Percentiles rank a stretch among this genome's conserved stretches.
Evolutionary conservation across 2,888 invertebrate genomes (phyloP).

Genomic region (Cheilosia variabilis): DNA sequence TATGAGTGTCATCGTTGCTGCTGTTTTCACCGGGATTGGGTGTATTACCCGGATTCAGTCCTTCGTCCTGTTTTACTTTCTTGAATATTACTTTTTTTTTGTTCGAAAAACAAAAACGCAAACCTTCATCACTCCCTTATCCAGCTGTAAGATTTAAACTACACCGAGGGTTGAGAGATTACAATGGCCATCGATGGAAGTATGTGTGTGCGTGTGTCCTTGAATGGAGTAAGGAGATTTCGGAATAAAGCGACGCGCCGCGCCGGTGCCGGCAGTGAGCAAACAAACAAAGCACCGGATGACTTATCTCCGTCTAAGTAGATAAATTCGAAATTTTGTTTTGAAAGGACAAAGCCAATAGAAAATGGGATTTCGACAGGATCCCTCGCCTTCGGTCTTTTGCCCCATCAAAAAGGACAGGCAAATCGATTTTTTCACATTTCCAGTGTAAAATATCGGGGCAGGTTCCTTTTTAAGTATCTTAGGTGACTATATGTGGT

Average conservation of each 20-base stretch:
- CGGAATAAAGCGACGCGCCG: constrained; percentile 18
- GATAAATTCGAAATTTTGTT: constrained; percentile 44
- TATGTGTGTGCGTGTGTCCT: constrained; percentile 5
- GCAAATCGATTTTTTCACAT: neutral
- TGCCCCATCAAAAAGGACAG: no score
- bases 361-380: constrained; percentile 1
- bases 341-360: constrained; percentile 30
- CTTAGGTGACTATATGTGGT: no score
- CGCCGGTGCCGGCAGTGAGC: constrained; percentile 29
- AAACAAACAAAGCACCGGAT: constrained; percentile 49
- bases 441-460: neutral
- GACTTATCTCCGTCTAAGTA: constrained; percentile 44
- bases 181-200: constrained; percentile 29
- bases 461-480: neutral
- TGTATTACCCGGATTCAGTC: constrained; percentile 56
- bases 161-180: constrained; percentile 43
- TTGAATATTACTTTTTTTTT: constrained; percentile 35
- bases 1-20: constrained; percentile 55
- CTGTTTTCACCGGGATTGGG: constrained; percentile 44
- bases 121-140: constrained; percentile 64
- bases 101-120: constrained; percentile 35
- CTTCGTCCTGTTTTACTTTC: constrained; percentile 33
- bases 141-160: constrained; percentile 51
- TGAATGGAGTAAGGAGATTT: constrained; percentile 28
- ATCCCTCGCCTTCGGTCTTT: neutral